Evolutionary conservation across 1,140 invertebrate species (phyloP).

Genomic region (Euglossa dilemma): DNA sequence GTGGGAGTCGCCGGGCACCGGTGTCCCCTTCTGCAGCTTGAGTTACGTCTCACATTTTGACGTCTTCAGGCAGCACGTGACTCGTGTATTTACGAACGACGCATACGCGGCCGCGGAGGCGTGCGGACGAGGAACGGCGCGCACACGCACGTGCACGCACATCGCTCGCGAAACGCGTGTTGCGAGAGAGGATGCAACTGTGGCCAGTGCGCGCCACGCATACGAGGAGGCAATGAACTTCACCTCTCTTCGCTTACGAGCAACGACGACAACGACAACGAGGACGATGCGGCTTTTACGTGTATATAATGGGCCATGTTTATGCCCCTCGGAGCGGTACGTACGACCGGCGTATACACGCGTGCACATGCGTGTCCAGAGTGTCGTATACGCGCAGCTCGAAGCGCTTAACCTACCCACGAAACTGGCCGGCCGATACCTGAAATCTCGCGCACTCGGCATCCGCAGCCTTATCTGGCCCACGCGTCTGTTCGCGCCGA

Average conservation of each 20-base stretch:
- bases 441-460: conserved; percentile 32
- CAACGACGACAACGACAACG: conserved; percentile 49
- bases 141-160: conserved; percentile 54
- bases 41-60: conserved; percentile 74
- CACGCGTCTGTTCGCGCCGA: no score
- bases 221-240: conserved; percentile 82
- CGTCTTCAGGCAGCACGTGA: conserved; percentile 78
- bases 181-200: conserved; percentile 53
- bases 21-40: conserved; percentile 41
- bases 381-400: background rate
- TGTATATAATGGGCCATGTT: conserved; percentile 81
- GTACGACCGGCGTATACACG: conserved; percentile 56
- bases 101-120: conserved; percentile 50
- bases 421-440: background rate
- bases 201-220: conserved; percentile 56
- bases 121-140: conserved; percentile 13
- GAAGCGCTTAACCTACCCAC: conserved; percentile 58
- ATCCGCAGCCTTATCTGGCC: no score
- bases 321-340: conserved; percentile 72
- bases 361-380: background rate
- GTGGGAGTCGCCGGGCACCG: conserved; percentile 57
- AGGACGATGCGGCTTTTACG: conserved; percentile 76
- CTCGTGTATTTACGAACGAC: conserved; percentile 79
- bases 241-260: conserved; percentile 76
- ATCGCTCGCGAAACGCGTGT: conserved; percentile 51